A percentile compares a stretch with the other conserved stretches of the same genome.
These are phyloP conservation scores for Australoheros facetus DNA, from an alignment of 2,797 vertebrate species.

Conservation along the genomic window DNA sequence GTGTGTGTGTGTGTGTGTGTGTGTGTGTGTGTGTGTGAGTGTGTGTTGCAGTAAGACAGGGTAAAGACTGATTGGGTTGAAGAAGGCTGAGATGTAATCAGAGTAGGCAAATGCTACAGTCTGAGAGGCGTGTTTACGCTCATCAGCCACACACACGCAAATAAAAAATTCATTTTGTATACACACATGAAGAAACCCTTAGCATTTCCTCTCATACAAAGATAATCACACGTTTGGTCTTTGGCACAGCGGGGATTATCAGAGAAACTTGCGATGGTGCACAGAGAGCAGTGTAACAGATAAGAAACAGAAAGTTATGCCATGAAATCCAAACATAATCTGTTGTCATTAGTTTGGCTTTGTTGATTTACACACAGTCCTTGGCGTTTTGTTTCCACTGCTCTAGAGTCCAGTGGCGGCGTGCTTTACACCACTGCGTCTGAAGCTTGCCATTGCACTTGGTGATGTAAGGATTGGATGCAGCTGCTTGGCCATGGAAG, in stretches of 20 bases:
- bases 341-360: constrained; percentile 20
- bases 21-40: background rate
- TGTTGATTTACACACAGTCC: constrained; percentile 35
- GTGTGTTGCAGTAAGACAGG: constrained; percentile 22
- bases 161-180: constrained; percentile 22
- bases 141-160: constrained; percentile 49
- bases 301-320: constrained; percentile 38
- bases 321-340: constrained; percentile 26
- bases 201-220: background rate
- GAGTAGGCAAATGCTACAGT: constrained; percentile 58
- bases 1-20: too few relatives aligned
- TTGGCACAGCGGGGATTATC: constrained; percentile 24
- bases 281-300: constrained; percentile 33
- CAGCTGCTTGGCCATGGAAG: too few relatives aligned
- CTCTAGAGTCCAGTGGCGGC: too few relatives aligned
- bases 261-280: constrained; percentile 36
- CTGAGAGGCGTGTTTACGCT: constrained; percentile 61
- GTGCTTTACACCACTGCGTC: too few relatives aligned
- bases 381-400: background rate
- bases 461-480: too few relatives aligned
- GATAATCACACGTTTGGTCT: background rate
- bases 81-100: constrained; percentile 67
- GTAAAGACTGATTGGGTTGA: constrained; percentile 43
- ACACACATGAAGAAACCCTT: constrained; percentile 21
- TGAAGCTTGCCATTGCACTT: too few relatives aligned